Base-by-base conservation (phyloP, 2,113 vertebrate genomes). In the Albula glossodonta region DNA sequence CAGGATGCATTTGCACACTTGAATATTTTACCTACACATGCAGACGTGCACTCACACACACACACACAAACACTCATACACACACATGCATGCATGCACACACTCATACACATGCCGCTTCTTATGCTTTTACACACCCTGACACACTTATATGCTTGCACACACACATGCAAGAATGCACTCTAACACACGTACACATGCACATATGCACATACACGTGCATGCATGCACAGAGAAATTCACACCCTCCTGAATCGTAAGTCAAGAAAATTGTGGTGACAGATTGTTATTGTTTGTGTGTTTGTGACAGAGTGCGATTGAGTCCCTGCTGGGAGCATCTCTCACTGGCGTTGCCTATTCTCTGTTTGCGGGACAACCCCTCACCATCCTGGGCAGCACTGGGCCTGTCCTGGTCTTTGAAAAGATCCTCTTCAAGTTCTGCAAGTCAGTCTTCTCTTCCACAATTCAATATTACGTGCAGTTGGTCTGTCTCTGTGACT, bases 391-490 rank as follows among this genome's bases (percentile, higher is more conserved):
- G 0, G 98, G 98, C 84, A 99, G 98, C 91, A 99, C 98, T 0
- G 98, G 98, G 0, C 98, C 98, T 0, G 97, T 99, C 78, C 94
- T 99, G 5, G 98, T 99, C 60, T 99, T 99, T 41, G 98, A 99
- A 93, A 99, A 99, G 94, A 99, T 99, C 92, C 96, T 99, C 89
- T 99, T 96, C 94, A 99, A 98, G 87, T 99, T 99, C 93, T 99
- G 98, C 98, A 98, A 95, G 98, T 99, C 93, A 95, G 95, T 90
- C 3, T 48, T 52, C 51, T 66, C n/a, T 50, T 81, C 56, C 41
- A 8, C 31, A 41, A 1, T 41, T 41, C 31, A 41, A 41, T 41
- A 1, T 41, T 41, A 41, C 31, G 31, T 41, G 31, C 31, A 41
- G 31, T 41, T 41, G 31, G 31, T 41, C 31, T 41, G 31, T 41